phyloP scores from a whole-genome alignment of 1,140 invertebrate genomes.

The Pentalonia nigronervosa region DNA sequence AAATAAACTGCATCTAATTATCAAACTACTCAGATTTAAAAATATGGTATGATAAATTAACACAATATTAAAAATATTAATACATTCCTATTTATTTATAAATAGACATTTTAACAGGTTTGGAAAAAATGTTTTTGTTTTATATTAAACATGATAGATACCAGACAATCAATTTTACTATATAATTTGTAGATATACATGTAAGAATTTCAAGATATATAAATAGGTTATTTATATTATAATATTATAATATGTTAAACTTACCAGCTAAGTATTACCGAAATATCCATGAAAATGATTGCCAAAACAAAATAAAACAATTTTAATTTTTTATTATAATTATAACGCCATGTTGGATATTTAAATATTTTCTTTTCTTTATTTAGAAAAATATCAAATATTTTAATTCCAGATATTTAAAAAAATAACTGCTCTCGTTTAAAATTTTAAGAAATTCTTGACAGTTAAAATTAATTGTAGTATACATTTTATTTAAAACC shows the following conservation, averaged over 20 bases:
- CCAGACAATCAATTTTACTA: too few species aligned
- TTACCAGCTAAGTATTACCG: slow-evolving; percentile 13
- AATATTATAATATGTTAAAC: background rate
- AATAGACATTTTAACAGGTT: background rate
- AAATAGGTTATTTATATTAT: background rate
- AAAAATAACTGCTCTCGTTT: background rate
- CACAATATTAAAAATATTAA: background rate
- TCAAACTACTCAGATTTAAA: too few species aligned
- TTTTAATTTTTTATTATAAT: background rate
- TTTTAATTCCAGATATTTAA: background rate
- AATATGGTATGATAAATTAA: too few species aligned
- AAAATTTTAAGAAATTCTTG: background rate
- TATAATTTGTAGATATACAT: too few species aligned
- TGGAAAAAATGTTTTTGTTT: background rate
- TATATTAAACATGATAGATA: background rate
- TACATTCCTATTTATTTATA: background rate
- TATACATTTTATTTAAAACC: background rate
- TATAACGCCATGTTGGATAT: background rate
- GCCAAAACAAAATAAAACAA: slow-evolving; percentile 4
- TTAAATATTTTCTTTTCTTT: background rate
- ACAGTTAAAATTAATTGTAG: background rate
- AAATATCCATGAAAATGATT: slow-evolving; percentile 19
- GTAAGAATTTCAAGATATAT: too few species aligned
- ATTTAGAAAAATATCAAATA: too few species aligned
- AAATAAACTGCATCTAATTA: too few species aligned